A percentile compares a stretch with the other conserved stretches of the same genome.
These are phyloP conservation scores for Drosophila prostipennis DNA, from an alignment of 2,888 invertebrate species.

Conservation along the genomic window DNA sequence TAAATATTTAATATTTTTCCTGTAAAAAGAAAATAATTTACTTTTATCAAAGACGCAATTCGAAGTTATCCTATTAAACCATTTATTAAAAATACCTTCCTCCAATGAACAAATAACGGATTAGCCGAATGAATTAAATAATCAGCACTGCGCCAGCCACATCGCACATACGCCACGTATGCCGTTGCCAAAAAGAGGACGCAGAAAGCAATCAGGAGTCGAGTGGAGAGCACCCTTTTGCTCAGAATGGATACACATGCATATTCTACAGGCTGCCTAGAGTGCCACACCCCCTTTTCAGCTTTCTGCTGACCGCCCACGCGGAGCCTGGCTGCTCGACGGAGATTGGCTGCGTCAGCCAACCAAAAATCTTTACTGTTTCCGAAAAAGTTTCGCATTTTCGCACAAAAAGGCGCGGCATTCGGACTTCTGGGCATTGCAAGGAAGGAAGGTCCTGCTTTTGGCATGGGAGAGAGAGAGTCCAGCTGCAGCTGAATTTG, in stretches of 20 bases:
- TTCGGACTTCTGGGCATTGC: constrained; percentile 22
- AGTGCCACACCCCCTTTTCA: not conserved
- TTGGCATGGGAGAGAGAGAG: constrained; percentile 28
- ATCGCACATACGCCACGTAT: constrained; percentile 64
- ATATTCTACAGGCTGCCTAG: constrained; percentile 19
- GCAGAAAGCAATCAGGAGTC: constrained; percentile 30
- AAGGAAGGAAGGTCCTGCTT: constrained; percentile 22
- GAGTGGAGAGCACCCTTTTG: constrained; percentile 14
- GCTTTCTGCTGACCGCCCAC: constrained; percentile 41
- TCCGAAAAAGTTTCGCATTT: constrained; percentile 78
- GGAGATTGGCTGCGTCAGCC: constrained; percentile 79
- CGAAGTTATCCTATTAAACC: too few species aligned
- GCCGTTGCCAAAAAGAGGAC: constrained; percentile 16
- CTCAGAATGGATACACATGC: constrained; percentile 47
- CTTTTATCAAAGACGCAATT: too few species aligned
- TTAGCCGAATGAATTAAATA: constrained; percentile 42
- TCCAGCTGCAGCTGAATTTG: constrained; percentile 72
- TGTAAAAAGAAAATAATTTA: too few species aligned
- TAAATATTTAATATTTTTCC: too few species aligned
- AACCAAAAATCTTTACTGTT: constrained; percentile 81
- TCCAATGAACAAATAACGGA: constrained; percentile 25
- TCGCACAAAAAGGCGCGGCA: constrained; percentile 78
- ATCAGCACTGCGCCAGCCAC: constrained; percentile 45
- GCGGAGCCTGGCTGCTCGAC: constrained; percentile 49
- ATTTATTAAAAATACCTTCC: constrained; percentile 10